phyloP scores from a whole-genome alignment of 2,113 vertebrate genomes.

The Solea solea region DNA sequence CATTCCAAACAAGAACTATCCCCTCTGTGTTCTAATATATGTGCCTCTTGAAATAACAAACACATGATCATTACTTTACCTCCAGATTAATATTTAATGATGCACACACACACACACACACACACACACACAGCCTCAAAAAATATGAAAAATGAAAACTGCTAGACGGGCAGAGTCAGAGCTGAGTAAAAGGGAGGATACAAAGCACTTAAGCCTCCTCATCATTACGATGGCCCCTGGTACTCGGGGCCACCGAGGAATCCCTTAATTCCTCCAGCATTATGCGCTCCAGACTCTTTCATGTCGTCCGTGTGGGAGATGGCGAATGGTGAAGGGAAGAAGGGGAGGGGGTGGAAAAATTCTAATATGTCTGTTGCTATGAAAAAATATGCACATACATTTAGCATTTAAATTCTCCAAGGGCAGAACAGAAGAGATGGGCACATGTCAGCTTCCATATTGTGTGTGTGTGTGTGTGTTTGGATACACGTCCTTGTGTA shows the following conservation, averaged over 20 bases:
- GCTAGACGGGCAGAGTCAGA: slow-evolving; percentile 58
- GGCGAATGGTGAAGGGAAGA: slow-evolving; percentile 74
- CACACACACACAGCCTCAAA: slow-evolving; percentile 66
- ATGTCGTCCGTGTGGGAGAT: slow-evolving; percentile 85
- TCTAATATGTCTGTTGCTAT: slow-evolving; percentile 93
- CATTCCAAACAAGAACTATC: slow-evolving; percentile 29
- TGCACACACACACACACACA: slow-evolving; percentile 54
- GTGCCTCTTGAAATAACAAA: slow-evolving; percentile 62
- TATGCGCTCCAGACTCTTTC: slow-evolving; percentile 97
- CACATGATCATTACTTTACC: slow-evolving; percentile 59
- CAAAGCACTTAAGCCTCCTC: slow-evolving; percentile 89
- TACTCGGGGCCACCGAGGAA: slow-evolving; percentile 90
- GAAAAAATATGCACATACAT: slow-evolving; percentile 99
- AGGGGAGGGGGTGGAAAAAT: slow-evolving; percentile 78
- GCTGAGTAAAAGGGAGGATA: slow-evolving; percentile 62
- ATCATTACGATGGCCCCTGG: slow-evolving; percentile 91
- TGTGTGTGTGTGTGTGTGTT: slow-evolving; percentile 83
- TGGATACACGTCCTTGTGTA: slow-evolving; percentile 80
- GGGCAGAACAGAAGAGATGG: slow-evolving; percentile 90
- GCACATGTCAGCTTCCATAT: slow-evolving; percentile 86
- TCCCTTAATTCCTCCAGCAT: slow-evolving; percentile 95
- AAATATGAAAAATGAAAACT: slow-evolving; percentile 64
- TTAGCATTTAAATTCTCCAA: slow-evolving; percentile 95
- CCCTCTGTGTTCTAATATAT: slow-evolving; percentile 44
- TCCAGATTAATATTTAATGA: slow-evolving; percentile 68